phyloP scores from a whole-genome alignment of 1,140 invertebrate genomes.

The Wiebesia pumilae region DNA sequence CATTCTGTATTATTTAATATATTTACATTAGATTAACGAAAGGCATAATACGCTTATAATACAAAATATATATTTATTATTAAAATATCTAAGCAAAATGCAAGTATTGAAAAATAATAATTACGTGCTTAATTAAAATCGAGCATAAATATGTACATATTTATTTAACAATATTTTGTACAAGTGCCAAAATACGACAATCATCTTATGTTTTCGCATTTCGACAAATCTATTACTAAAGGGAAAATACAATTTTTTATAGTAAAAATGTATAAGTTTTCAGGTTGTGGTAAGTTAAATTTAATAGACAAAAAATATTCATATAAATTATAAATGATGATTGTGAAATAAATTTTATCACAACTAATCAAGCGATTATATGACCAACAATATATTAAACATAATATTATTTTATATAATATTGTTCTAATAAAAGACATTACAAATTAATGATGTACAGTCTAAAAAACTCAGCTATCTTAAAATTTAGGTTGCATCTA shows the following conservation, averaged over 20 bases:
- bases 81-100: slow-evolving; percentile 42
- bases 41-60: slow-evolving; percentile 15
- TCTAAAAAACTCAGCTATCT: too few species aligned
- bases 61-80: slow-evolving; percentile 17
- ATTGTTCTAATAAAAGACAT: too few species aligned
- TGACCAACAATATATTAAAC: too few species aligned
- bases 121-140: slow-evolving; percentile 43
- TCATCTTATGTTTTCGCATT: slow-evolving; percentile 12
- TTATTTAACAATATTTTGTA: slow-evolving; percentile 15
- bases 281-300: slow-evolving; percentile 2
- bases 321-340: too few species aligned
- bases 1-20: slow-evolving; percentile 40
- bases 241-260: slow-evolving; percentile 13
- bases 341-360: too few species aligned
- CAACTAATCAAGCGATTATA: too few species aligned
- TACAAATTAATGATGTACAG: too few species aligned
- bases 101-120: slow-evolving; percentile 27
- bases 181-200: slow-evolving; percentile 7
- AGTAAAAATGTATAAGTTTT: neutral
- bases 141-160: slow-evolving; percentile 48
- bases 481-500: too few species aligned
- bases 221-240: slow-evolving; percentile 31
- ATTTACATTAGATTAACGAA: slow-evolving; percentile 40
- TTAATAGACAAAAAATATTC: neutral
- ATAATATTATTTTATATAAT: too few species aligned